A percentile compares a stretch with the other conserved stretches of the same genome.
Conservation (phyloP, 2,113 vertebrate species). For the Corydoras sp. region DNA sequence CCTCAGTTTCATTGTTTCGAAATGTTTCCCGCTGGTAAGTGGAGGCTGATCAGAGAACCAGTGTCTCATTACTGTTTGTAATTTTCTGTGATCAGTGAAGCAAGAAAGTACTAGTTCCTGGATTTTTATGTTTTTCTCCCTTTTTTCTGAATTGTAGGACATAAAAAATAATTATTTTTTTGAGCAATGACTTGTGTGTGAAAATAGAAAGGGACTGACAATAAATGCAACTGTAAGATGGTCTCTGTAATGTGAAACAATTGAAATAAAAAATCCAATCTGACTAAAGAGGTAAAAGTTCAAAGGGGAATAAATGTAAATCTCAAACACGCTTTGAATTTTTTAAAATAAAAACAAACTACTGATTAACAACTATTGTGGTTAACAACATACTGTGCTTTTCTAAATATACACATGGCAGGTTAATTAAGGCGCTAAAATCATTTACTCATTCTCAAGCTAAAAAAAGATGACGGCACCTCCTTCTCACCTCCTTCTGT, state of each 20-base stretch:
- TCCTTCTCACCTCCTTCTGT: constrained; percentile 15
- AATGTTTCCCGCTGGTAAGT: background rate
- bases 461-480: constrained; percentile 21
- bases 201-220: too few species aligned
- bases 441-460: constrained; percentile 13
- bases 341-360: background rate
- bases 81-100: constrained; percentile 10
- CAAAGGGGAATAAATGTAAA: background rate
- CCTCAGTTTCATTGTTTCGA: background rate
- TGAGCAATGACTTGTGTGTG: too few species aligned
- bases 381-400: background rate
- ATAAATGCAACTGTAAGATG: too few species aligned
- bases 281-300: background rate
- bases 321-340: background rate
- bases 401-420: background rate
- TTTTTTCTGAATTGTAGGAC: background rate
- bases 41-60: constrained; percentile 7
- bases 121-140: background rate
- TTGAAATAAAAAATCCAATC: too few species aligned
- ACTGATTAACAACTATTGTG: background rate
- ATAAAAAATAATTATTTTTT: too few species aligned
- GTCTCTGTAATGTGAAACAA: too few species aligned
- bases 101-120: background rate
- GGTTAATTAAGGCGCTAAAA: constrained; percentile 23
- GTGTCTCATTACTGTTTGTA: constrained; percentile 5